Percentiles rank a stretch among this genome's conserved stretches.
phyloP scores from a whole-genome alignment of 1,140 invertebrate species.

The Drosophila kurseongensis region DNA sequence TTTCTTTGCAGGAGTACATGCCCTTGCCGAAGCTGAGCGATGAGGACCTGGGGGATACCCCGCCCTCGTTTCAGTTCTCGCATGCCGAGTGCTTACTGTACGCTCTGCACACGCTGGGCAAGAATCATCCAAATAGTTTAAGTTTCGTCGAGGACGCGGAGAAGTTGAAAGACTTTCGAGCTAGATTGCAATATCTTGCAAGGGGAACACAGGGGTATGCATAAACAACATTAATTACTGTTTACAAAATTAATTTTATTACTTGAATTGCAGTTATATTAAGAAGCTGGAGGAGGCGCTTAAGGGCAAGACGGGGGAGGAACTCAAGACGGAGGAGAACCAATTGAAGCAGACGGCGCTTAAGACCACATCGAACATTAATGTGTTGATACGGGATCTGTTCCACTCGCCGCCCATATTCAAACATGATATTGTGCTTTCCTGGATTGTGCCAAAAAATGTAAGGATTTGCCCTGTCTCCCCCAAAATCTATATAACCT shows the following conservation, averaged over 20 bases:
- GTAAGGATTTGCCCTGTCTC: slow-evolving; percentile 84
- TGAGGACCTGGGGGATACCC: slow-evolving; percentile 86
- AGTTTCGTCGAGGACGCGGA: slow-evolving; percentile 90
- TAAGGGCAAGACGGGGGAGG: slow-evolving; percentile 91
- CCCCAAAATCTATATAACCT: background rate
- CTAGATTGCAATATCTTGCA: slow-evolving; percentile 96
- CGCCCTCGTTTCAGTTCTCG: slow-evolving; percentile 94
- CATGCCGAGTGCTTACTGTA: slow-evolving; percentile 97
- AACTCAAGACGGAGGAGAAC: slow-evolving; percentile 92
- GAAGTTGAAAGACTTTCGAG: slow-evolving; percentile 94
- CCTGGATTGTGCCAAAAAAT: slow-evolving; percentile 91
- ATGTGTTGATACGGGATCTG: slow-evolving; percentile 96
- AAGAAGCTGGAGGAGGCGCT: slow-evolving; percentile 95
- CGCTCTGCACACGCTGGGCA: slow-evolving; percentile 94
- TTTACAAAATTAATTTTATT: background rate
- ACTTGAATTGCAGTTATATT: slow-evolving; percentile 87
- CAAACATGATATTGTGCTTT: slow-evolving; percentile 93
- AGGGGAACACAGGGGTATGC: slow-evolving; percentile 92
- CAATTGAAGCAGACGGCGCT: slow-evolving; percentile 94
- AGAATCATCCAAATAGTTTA: slow-evolving; percentile 90
- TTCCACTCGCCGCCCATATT: slow-evolving; percentile 97
- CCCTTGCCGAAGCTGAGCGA: slow-evolving; percentile 91
- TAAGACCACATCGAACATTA: slow-evolving; percentile 97
- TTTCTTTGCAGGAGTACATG: slow-evolving; percentile 88
- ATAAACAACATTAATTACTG: background rate